Base-by-base conservation (phyloP, 2,113 vertebrate genomes). In the Hepsetus odoe region DNA sequence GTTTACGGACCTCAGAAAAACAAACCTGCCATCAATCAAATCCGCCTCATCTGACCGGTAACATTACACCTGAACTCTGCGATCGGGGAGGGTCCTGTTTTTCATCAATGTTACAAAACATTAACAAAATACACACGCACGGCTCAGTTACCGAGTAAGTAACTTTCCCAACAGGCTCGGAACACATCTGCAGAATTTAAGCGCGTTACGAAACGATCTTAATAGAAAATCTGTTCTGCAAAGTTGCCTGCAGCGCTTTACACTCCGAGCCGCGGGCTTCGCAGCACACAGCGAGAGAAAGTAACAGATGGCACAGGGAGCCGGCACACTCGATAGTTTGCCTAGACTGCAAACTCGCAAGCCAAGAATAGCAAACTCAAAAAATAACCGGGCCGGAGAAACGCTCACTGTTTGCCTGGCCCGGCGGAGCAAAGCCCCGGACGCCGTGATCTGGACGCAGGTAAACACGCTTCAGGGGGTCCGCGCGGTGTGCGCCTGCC, bases 361-460 rank as follows among this genome's bases (percentile, higher is more conserved):
- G 22, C 88, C 87, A 86, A 84, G 83, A 87, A 86, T 89, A 90
- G 86, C 24, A 4, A 4, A 65, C 83, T 77, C 84, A 88, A 85
- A 88, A 85, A 89, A 86, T 88, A 86, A 90, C 32, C 85, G 79
- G 79, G 44, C 46, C 38, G 66, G 67, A n/a, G 72, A 59, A 79
- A 69, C 22, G 77, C 7, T 22, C n/a, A 1, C 46, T 55, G n/a
- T 9, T 22, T 24, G 16, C 83, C 80, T 77, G 55, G 8, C 24
- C 44, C 20, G 5, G 35, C 11, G n/a, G 18, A 76, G 6, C n/a
- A 65, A 12, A 16, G 56, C 35, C 8, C 4, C 9, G n/a, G n/a
- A 35, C 53, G 32, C 51, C 58, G 59, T 61, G 46, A 62, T 14
- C 16, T 38, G 12, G 22, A 40, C 30, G 26, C 53, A 24, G 10